These are phyloP conservation scores for Carduelis carduelis DNA, from an alignment of 2,797 vertebrate species.

Conservation along the genomic window DNA sequence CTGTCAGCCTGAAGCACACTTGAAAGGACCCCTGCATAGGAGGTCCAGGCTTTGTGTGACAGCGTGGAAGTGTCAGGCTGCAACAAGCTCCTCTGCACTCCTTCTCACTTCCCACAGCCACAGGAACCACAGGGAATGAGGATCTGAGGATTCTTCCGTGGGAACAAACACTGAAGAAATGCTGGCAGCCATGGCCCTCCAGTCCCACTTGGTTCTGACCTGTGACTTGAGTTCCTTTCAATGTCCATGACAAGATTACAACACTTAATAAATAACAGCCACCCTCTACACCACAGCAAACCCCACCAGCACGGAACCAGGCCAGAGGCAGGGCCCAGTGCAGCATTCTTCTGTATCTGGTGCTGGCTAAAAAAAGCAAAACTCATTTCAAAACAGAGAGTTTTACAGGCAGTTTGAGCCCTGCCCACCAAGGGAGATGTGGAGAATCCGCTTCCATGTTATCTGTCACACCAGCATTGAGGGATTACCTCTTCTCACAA, in stretches of 20 bases:
- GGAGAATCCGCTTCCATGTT: not conserved
- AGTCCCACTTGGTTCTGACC: not conserved
- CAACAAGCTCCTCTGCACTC: not conserved
- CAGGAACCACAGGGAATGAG: not conserved
- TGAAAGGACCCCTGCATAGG: not conserved
- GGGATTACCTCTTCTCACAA: not conserved
- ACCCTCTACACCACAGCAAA: not conserved
- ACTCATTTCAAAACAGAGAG: not conserved
- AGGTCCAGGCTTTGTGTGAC: not conserved
- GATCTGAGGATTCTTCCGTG: not conserved
- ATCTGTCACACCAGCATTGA: not conserved
- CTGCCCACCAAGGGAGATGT: accelerated
- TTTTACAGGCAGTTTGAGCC: not conserved
- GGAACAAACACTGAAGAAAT: not conserved
- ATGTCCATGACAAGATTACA: not conserved
- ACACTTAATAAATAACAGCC: not conserved
- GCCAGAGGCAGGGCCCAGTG: not conserved
- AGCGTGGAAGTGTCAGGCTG: accelerated
- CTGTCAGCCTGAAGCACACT: not conserved
- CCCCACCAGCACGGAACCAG: not conserved
- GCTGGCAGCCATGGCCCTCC: not conserved
- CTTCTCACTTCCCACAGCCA: not conserved
- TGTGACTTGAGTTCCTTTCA: accelerated
- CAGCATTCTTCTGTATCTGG: not conserved
- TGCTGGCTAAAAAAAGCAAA: not conserved